These are phyloP conservation scores for Aphyosemion australe DNA, from an alignment of 2,113 vertebrate species.

Conservation along the genomic window DNA sequence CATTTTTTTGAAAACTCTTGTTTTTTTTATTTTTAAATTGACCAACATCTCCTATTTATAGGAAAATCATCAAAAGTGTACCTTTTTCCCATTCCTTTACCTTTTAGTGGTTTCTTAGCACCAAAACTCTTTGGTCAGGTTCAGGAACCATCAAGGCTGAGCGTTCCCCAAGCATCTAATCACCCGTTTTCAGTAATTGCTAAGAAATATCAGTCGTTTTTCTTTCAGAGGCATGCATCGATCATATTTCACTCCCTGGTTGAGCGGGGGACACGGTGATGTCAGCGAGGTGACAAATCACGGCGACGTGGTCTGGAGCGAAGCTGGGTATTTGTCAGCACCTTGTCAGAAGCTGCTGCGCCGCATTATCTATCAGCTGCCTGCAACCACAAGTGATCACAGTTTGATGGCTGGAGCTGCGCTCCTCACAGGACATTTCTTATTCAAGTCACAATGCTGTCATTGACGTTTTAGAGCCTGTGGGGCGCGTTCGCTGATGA, in stretches of 20 bases:
- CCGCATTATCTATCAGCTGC: constrained; percentile 62
- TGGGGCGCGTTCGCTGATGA: constrained; percentile 37
- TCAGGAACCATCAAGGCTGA: no score
- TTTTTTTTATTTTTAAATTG: no score
- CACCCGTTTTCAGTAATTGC: constrained; percentile 13
- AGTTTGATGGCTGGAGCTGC: constrained; percentile 71
- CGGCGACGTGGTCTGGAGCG: constrained; percentile 31
- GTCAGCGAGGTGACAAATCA: constrained; percentile 64
- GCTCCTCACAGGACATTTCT: constrained; percentile 59
- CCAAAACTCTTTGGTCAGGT: no score
- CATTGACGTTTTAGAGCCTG: constrained; percentile 49
- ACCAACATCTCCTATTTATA: no score
- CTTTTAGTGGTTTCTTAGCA: no score
- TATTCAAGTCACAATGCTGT: constrained; percentile 74
- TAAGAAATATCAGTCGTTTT: constrained; percentile 11
- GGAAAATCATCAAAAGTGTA: no score
- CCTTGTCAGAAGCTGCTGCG: constrained; percentile 50
- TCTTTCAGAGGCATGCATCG: constrained; percentile 35
- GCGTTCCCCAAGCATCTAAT: no score
- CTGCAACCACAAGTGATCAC: constrained; percentile 70
- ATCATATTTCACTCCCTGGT: constrained; percentile 43
- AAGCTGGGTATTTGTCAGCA: constrained; percentile 59
- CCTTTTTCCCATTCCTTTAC: no score
- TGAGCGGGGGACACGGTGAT: constrained; percentile 42
- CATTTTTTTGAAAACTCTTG: no score